Percentiles rank a stretch among this genome's conserved stretches.
phyloP scores from a whole-genome alignment of 2,888 invertebrate species.

The Germaria angustata region DNA sequence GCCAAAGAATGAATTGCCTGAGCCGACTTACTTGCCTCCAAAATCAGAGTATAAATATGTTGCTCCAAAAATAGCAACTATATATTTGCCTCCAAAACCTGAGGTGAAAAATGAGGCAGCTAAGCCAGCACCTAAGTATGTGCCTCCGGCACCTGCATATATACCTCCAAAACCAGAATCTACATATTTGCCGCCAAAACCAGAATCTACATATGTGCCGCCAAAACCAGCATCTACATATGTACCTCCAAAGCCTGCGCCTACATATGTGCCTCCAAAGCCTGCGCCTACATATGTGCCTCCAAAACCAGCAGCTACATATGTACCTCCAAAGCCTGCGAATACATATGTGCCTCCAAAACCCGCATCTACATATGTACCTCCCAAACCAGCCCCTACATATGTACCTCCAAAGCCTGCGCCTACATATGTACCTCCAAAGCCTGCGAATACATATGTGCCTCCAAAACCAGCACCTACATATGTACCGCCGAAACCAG shows the following conservation, averaged over 20 bases:
- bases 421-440: too few species aligned
- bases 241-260: slow-evolving; percentile 35
- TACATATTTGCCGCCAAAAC: slow-evolving; percentile 11
- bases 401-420: too few species aligned
- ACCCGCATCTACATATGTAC: too few species aligned
- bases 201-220: slow-evolving; percentile 50
- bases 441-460: too few species aligned
- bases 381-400: too few species aligned
- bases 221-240: slow-evolving; percentile 40
- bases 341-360: neutral
- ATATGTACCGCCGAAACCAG: too few species aligned
- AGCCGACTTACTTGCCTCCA: slow-evolving; percentile 58
- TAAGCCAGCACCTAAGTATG: too few species aligned
- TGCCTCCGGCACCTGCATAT: slow-evolving; percentile 13
- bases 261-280: neutral
- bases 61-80: slow-evolving; percentile 5
- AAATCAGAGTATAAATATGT: slow-evolving; percentile 16
- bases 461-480: too few species aligned
- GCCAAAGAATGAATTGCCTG: slow-evolving; percentile 68
- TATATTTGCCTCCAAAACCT: slow-evolving; percentile 50
- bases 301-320: too few species aligned
- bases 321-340: too few species aligned
- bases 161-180: neutral
- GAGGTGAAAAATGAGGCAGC: slow-evolving; percentile 55
- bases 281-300: slow-evolving; percentile 34